Evolutionary conservation across 2,888 invertebrate genomes (phyloP), one percentile per base, ranked within the genome.

Genomic region (Drosophila barbarae): DNA sequence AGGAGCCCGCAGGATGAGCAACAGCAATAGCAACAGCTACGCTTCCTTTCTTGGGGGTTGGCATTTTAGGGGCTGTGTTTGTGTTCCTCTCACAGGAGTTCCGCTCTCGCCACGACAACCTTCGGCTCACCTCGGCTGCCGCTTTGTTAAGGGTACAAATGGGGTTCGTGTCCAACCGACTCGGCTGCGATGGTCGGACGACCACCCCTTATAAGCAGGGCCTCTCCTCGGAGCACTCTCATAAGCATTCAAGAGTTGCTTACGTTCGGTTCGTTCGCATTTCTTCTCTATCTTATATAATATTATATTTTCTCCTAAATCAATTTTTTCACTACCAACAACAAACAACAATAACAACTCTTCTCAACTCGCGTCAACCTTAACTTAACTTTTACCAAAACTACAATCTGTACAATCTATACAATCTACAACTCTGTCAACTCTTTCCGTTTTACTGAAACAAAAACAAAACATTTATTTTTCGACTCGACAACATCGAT

Each of bases 231-330:
- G 69, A 55, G 26, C 34, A 78, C 85, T 86, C 87, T 89, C 89
- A 90, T 90, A 89, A 88, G 89, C 89, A 89, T 90, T 88, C 88
- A 89, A 89, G 89, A 89, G 89, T 90, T 89, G 89, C 87, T 89
- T 89, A 88, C 88, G 88, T 89, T 89, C 89, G 89, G 89, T 89
- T 89, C 89, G 89, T 89, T 89, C 89, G 89, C 89, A 89, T 89
- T 89, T 89, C 89, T 89, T 88, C 88, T 89, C 89, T 89, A 88
- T 89, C 89, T 89, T 89, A 89, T 87, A 89, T 88, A 88, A 88
- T 86, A 88, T 88, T 88, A 80, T 84, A 82, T 82, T 88, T 87
- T 86, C 84, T 80, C 87, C 86, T 87, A 77, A 85, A 86, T 85
- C 84, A 85, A 85, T 83, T 82, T 84, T 84, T 85, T 81, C 82